Evolutionary conservation across 2,797 vertebrate species (phyloP).

Genomic region (Etheostoma nigrum): DNA sequence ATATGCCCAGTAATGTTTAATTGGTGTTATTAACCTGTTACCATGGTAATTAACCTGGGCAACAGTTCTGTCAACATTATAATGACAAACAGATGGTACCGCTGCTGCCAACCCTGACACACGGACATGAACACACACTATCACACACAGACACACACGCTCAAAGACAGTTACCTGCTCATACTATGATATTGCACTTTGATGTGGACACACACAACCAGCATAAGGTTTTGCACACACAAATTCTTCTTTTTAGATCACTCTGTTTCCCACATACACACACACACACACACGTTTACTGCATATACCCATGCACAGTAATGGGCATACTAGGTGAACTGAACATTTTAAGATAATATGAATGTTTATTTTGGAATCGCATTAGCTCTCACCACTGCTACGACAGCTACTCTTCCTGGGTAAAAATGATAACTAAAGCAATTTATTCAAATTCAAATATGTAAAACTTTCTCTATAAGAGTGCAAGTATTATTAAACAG

Average conservation of each 20-base stretch:
- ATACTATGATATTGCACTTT: slow-evolving; percentile 40
- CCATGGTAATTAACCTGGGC: slow-evolving; percentile 79
- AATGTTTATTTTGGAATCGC: not conserved
- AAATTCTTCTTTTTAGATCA: not conserved
- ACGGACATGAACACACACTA: slow-evolving; percentile 34
- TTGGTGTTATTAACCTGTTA: slow-evolving; percentile 82
- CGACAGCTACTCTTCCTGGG: not conserved
- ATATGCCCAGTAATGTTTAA: slow-evolving; percentile 74
- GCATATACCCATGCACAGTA: not conserved
- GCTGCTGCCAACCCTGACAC: slow-evolving; percentile 65
- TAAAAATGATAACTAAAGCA: not conserved
- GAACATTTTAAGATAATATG: not conserved
- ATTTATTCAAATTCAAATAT: not conserved
- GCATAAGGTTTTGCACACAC: not conserved
- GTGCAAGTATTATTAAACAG: not conserved
- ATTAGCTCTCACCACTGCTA: not conserved
- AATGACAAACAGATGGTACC: slow-evolving; percentile 80
- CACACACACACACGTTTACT: no score
- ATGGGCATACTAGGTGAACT: not conserved
- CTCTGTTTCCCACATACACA: not conserved
- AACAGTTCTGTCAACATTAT: slow-evolving; percentile 74
- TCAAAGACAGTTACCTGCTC: slow-evolving; percentile 19
- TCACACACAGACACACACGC: slow-evolving; percentile 7
- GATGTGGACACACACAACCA: slow-evolving; percentile 28
- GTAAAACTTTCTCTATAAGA: not conserved